Evolutionary conservation across 2,888 invertebrate genomes (phyloP), one percentile per base, ranked within the genome.

Genomic region (Erpobdella octoculata): DNA sequence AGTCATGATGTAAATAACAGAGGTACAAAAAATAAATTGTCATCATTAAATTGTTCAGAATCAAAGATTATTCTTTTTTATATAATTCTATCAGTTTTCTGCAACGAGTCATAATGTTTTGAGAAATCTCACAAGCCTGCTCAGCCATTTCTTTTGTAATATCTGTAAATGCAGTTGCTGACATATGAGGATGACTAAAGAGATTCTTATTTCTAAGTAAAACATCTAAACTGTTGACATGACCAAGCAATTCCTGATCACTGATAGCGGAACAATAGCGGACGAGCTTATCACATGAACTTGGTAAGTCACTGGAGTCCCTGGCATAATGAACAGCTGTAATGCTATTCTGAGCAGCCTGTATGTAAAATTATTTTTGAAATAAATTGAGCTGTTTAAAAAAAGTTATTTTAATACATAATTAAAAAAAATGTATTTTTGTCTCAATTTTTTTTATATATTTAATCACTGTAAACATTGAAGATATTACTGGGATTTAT

Each of bases 31-130:
- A n/a, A n/a, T n/a, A n/a, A n/a, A n/a, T n/a, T n/a, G n/a, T n/a
- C n/a, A n/a, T n/a, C n/a, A n/a, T n/a, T n/a, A n/a, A n/a, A n/a
- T n/a, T n/a, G n/a, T n/a, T n/a, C n/a, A n/a, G n/a, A n/a, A n/a
- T n/a, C 18, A n/a, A 53, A 8, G 21, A 5, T 53, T n/a, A 53
- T 8, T n/a, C 21, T 25, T 53, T 53, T 2, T 53, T 53, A 9
- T 53, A 53, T 25, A 53, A 3, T 9, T 15, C 15, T 8, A 53
- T 15, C 21, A 53, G 53, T 53, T 53, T 28, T 1, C 28, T n/a
- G 53, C 53, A 53, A 53, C 53, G 53, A n/a, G 12, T 25, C 28
- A 62, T 33, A 33, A 62, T 35, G 21, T 62, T n/a, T 35, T 62
- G 8, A 62, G 31, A 28, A 9, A 62, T n/a, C n/a, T 2, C 62